Evolutionary conservation across 2,113 vertebrate genomes (phyloP), one percentile per base, ranked within the genome.

Genomic region (Megaceryle torquata): DNA sequence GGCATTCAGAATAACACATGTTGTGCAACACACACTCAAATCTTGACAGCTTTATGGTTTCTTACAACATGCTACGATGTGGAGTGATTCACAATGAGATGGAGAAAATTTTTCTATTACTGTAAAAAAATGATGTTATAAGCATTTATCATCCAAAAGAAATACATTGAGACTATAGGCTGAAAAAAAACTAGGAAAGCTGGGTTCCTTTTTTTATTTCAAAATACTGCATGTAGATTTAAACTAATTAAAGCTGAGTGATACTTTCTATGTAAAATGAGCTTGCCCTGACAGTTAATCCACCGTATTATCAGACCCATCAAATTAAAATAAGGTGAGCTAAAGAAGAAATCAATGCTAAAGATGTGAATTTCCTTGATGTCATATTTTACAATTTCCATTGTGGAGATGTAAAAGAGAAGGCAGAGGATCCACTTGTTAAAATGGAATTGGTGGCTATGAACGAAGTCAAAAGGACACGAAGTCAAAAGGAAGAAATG

Each of bases 111-210:
- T 89, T 88, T 63, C 43, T 87, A 29, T 93, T 84, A 80, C 54
- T 90, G 60, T 33, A 95, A 69, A 85, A 91, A 90, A 60, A 41
- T 39, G 11, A 90, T 65, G 76, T 25, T 88, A 75, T 70, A 61
- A 33, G 37, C 17, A 60, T 46, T 69, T 86, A 82, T 61, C 64
- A 54, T 87, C 63, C 81, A 90, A 91, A 95, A 93, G 69, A 94
- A 96, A 91, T 22, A 93, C 29, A 69, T 19, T 89, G 74, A 79
- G 56, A 88, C 4, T 31, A 79, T 25, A 72, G 51, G 37, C 86
- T 91, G 74, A 85, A 95, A 81, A 57, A 86, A 95, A 93, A 57
- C 12, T 63, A 65, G 21, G 37, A 59, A 89, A 96, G 67, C n/a
- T 80, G 53, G 13, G 22, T 71, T 76, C 59, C 33, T 80, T 28